Base-by-base conservation (phyloP, 2,888 invertebrate species). In the Drosophila meridionalis region DNA sequence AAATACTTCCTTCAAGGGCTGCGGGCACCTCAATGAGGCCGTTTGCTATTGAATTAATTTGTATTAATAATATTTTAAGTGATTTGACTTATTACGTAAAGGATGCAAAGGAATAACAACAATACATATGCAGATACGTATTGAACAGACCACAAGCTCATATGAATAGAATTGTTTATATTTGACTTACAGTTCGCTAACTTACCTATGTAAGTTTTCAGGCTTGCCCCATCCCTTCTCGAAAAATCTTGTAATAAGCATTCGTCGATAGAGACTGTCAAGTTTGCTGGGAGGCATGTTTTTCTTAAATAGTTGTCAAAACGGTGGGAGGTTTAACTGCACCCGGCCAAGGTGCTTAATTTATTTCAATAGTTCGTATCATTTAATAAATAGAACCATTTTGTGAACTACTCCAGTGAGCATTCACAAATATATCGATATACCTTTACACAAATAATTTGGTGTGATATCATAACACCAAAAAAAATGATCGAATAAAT, bases 201-300 rank as follows among this genome's bases (percentile, higher is more conserved):
- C 84, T 92, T 93, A 97, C 98, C 96, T 96, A 93, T 96, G 95
- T 68, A 99, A 94, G 93, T 97, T 97, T 89, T 98, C 97, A 32
- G 99, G 98, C 91, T 97, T 96, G 7, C 99, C 99, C 99, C 99
- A 99, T 88, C 99, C 99, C 94, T 98, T 97, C 2, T 97, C 97
- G 92, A 99, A 99, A 93, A 99, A 98, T 93, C 96, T 97, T 2
- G 97, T 97, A 67, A 98, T 94, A 66, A 99, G 94, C 91, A 99
- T 95, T 92, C 96, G 96, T 81, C 98, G 95, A 92, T 98, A 99
- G 61, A 97, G 94, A 72, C 96, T 95, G 92, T 97, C 97, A 87
- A 97, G 93, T 89, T 94, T 95, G 88, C 95, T 95, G 66, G 95
- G 93, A 78, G 95, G 94, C 95, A 95, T 95, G 36, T 67, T 81